A percentile compares a stretch with the other conserved stretches of the same genome.
Conservation (phyloP, 2,797 vertebrate species). For the Malurus splendens region DNA sequence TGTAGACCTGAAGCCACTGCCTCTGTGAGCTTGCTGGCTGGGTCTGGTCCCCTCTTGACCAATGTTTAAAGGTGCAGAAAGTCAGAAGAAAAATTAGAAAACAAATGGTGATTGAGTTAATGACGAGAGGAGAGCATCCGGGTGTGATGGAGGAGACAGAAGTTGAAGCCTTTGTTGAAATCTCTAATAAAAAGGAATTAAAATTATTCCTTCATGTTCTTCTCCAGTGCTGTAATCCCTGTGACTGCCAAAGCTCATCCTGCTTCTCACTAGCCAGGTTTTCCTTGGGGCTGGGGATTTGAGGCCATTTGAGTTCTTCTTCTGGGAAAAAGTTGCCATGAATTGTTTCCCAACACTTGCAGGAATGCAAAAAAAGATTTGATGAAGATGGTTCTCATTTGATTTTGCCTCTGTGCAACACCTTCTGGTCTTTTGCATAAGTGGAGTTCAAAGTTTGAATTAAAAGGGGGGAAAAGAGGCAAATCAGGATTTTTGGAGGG, state of each 20-base stretch:
- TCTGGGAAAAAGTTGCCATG: neutral
- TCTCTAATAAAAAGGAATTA: neutral
- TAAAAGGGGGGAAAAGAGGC: fast-evolving
- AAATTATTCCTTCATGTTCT: neutral
- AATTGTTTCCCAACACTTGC: neutral
- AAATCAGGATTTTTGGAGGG: neutral
- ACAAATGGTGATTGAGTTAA: neutral
- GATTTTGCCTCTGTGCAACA: neutral
- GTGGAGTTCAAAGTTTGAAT: neutral
- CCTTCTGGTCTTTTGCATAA: neutral
- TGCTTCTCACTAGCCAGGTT: neutral
- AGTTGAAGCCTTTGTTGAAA: neutral
- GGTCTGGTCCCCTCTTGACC: neutral
- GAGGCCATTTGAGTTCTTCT: neutral
- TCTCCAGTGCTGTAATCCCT: neutral
- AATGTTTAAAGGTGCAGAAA: neutral
- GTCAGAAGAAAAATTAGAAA: neutral
- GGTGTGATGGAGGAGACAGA: neutral
- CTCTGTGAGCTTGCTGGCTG: neutral
- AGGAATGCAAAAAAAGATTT: neutral
- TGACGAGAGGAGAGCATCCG: neutral
- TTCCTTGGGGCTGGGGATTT: neutral
- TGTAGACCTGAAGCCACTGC: neutral
- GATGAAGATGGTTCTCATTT: neutral
- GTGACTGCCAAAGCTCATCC: neutral